A percentile compares a stretch with the other conserved stretches of the same genome.
Conservation (phyloP, 2,113 vertebrate genomes). For the Oncorhynchus tshawytscha region DNA sequence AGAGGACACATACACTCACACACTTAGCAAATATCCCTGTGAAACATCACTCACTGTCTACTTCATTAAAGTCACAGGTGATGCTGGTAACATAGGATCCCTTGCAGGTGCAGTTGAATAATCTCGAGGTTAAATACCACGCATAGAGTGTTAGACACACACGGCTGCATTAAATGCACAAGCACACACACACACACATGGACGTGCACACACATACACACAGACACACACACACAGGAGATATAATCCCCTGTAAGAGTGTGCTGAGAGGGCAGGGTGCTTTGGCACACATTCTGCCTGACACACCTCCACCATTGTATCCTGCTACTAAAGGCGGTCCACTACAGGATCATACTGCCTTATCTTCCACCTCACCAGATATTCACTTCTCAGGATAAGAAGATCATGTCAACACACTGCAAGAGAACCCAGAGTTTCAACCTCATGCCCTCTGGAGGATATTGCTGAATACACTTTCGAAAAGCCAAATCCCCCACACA, state of each 20-base stretch:
- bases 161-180: background rate
- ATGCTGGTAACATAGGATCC: background rate
- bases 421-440: background rate
- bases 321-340: constrained; percentile 9
- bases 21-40: background rate
- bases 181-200: constrained; percentile 2
- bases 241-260: background rate
- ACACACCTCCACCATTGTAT: constrained; percentile 3
- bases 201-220: background rate
- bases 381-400: background rate
- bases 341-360: background rate
- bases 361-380: too few relatives aligned
- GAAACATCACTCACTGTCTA: background rate
- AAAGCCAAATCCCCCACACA: too few relatives aligned
- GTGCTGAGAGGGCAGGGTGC: background rate
- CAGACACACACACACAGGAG: background rate
- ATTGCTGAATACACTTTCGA: background rate
- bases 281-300: background rate
- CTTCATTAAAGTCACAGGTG: background rate
- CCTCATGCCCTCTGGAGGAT: background rate
- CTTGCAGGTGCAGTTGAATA: too few relatives aligned
- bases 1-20: constrained; percentile 1
- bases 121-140: too few relatives aligned
- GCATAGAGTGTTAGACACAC: background rate
- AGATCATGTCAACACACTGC: background rate